phyloP scores from a whole-genome alignment of 2,888 invertebrate species.

The Leucophenga montana region DNA sequence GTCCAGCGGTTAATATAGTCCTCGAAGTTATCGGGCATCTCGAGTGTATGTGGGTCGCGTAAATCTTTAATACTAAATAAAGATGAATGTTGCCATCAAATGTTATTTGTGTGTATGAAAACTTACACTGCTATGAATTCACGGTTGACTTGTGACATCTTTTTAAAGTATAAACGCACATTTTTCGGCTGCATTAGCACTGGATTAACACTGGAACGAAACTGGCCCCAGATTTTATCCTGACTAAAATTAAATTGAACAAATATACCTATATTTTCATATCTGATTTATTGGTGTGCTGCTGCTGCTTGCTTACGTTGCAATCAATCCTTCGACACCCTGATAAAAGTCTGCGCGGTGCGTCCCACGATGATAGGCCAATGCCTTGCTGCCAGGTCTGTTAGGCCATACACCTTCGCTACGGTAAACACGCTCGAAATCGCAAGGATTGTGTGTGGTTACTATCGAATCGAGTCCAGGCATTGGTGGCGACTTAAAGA shows the following conservation, averaged over 20 bases:
- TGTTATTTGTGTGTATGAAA: background rate
- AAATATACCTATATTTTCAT: background rate
- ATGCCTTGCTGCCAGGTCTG: constrained; percentile 69
- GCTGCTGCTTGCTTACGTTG: constrained; percentile 45
- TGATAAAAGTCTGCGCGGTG: constrained; percentile 52
- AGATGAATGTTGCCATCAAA: background rate
- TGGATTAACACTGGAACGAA: constrained; percentile 79
- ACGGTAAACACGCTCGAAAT: constrained; percentile 74
- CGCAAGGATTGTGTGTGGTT: constrained; percentile 74
- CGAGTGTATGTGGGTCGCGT: constrained; percentile 61
- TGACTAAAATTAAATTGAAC: constrained; percentile 33
- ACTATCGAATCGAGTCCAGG: constrained; percentile 63
- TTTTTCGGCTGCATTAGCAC: constrained; percentile 78
- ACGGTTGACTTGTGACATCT: constrained; percentile 74
- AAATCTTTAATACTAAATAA: constrained; percentile 65
- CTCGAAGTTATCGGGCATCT: constrained; percentile 73
- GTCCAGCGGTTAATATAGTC: constrained; percentile 76
- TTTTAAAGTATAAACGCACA: constrained; percentile 74
- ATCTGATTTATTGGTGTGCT: background rate
- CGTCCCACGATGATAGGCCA: constrained; percentile 71
- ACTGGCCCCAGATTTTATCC: constrained; percentile 77
- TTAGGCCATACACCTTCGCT: constrained; percentile 74
- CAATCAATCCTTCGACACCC: constrained; percentile 53
- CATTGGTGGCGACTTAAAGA: constrained; percentile 70
- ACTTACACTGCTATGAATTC: constrained; percentile 56